Percentiles rank a stretch among this genome's conserved stretches.
Conservation (phyloP, 2,888 invertebrate genomes). For the Sesia apiformis region DNA sequence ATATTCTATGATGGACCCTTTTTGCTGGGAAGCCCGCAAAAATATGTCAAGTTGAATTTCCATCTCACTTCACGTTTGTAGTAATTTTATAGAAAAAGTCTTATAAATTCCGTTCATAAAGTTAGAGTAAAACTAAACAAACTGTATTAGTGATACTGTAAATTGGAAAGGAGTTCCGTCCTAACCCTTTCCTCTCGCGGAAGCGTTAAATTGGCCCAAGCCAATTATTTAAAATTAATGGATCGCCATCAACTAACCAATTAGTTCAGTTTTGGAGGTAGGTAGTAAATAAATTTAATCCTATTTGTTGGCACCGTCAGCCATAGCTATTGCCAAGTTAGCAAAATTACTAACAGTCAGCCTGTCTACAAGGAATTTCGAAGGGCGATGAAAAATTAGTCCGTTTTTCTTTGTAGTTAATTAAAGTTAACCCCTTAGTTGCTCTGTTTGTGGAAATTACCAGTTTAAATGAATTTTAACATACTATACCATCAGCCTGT, state of each 20-base stretch:
- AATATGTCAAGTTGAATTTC: too few relatives aligned
- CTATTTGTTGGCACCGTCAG: conserved; percentile 13
- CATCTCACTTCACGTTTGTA: too few relatives aligned
- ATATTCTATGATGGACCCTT: too few relatives aligned
- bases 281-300: conserved; percentile 16
- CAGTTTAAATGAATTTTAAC: not conserved
- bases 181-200: not conserved
- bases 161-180: not conserved
- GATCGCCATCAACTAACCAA: conserved; percentile 20
- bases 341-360: conserved; percentile 10
- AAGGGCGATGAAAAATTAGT: conserved; percentile 6
- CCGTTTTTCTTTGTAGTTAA: conserved; percentile 4
- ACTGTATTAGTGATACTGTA: not conserved
- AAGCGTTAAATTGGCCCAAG: conserved; percentile 1
- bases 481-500: too few relatives aligned
- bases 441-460: not conserved
- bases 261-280: conserved; percentile 18
- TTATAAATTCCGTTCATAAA: not conserved
- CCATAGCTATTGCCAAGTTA: conserved; percentile 13
- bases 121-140: not conserved
- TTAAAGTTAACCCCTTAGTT: conserved; percentile 1
- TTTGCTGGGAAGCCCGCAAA: too few relatives aligned
- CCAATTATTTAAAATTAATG: conserved; percentile 23
- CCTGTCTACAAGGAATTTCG: conserved; percentile 11
- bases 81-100: too few relatives aligned